Evolutionary conservation across 2,113 vertebrate species (phyloP).

Genomic region (Phyllostomus discolor): DNA sequence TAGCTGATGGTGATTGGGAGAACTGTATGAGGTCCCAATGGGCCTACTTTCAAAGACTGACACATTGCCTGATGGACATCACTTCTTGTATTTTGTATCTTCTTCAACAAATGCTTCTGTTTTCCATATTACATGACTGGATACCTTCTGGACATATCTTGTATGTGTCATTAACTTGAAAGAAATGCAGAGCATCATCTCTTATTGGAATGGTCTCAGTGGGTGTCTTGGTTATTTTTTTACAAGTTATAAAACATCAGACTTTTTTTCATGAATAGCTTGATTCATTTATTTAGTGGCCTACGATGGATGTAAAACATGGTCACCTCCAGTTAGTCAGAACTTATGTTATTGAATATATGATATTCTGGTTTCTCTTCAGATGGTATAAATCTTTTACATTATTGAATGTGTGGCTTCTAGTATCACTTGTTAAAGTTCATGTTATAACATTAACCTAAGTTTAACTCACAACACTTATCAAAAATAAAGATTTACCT

Average conservation of each 20-base stretch:
- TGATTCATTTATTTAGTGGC: conserved; percentile 77
- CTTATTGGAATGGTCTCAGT: conserved; percentile 8
- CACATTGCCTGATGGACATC: too few species aligned
- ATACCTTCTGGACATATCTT: too few species aligned
- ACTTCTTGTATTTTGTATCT: too few species aligned
- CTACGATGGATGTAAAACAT: conserved; percentile 73
- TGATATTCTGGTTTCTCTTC: too few species aligned
- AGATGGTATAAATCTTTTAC: not conserved
- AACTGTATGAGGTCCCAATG: too few species aligned
- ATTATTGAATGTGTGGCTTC: not conserved
- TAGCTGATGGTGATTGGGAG: too few species aligned
- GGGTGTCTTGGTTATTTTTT: conserved; percentile 61
- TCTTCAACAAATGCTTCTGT: too few species aligned
- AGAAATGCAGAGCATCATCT: not conserved
- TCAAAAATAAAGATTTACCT: not conserved
- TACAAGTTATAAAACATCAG: conserved; percentile 43
- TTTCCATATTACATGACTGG: too few species aligned
- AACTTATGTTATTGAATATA: not conserved
- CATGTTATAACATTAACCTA: conserved; percentile 26
- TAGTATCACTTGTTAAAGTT: conserved; percentile 16
- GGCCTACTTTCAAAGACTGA: too few species aligned
- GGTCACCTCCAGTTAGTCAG: conserved; percentile 57
- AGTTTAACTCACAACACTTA: not conserved
- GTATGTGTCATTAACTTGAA: not conserved
- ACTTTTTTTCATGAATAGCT: conserved; percentile 62